phyloP scores from a whole-genome alignment of 64 coral and sea anemone genomes.

The Exaiptasia diaphana region DNA sequence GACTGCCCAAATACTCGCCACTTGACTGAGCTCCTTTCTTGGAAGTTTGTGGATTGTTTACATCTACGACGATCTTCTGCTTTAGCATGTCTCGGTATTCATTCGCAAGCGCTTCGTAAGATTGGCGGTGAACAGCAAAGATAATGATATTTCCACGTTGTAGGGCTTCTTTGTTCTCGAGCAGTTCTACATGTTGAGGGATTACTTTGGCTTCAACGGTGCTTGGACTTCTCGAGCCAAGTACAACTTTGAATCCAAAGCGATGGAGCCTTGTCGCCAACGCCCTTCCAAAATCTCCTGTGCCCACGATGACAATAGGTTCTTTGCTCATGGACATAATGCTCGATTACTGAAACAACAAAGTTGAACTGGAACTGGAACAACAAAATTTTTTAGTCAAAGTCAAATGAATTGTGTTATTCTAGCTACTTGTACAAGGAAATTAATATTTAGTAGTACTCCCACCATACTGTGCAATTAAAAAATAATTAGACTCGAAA shows the following conservation, averaged over 20 bases:
- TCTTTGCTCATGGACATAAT: too few species aligned
- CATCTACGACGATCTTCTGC: background rate
- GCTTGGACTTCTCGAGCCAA: background rate
- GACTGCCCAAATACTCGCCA: background rate
- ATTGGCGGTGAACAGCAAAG: background rate
- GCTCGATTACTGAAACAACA: too few species aligned
- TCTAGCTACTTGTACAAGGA: too few species aligned
- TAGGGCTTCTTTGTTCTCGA: background rate
- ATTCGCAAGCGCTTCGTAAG: background rate
- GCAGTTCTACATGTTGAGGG: background rate
- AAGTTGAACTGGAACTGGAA: too few species aligned
- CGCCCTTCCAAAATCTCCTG: background rate
- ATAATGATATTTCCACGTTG: background rate
- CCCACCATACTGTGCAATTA: too few species aligned
- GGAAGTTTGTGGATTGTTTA: background rate
- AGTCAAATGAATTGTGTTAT: too few species aligned
- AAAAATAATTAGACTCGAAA: too few species aligned
- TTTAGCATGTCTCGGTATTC: background rate
- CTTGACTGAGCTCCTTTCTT: background rate
- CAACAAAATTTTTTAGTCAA: too few species aligned
- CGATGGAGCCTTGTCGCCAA: background rate
- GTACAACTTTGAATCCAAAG: background rate
- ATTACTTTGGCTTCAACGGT: background rate
- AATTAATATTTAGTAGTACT: too few species aligned
- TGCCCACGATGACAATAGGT: background rate